These are phyloP conservation scores for Halcyon badia DNA, from an alignment of 2,797 vertebrate genomes.

Conservation along the genomic window DNA sequence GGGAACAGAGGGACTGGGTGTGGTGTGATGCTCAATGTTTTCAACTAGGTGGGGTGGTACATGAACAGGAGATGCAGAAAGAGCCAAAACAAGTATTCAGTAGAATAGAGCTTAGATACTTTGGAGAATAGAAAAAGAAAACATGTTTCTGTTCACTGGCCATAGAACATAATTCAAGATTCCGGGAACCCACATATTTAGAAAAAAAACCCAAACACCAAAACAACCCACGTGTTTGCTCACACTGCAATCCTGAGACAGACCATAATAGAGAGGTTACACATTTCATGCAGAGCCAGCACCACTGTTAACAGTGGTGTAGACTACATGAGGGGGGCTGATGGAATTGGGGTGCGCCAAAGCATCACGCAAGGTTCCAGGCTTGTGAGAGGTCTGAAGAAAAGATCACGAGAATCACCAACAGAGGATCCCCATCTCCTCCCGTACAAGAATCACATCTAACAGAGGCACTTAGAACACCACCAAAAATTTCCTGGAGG, in stretches of 20 bases:
- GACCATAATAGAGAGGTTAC: not conserved
- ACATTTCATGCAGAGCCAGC: not conserved
- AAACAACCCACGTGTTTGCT: not conserved
- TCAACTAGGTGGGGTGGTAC: not conserved
- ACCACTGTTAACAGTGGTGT: rapidly evolving
- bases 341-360: not conserved
- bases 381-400: not conserved
- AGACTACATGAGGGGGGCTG: not conserved
- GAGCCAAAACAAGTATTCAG: not conserved
- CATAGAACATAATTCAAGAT: not conserved
- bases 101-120: not conserved
- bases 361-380: not conserved
- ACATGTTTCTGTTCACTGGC: not conserved
- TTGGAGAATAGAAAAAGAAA: not conserved
- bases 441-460: not conserved
- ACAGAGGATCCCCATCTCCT: not conserved
- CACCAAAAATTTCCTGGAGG: not conserved
- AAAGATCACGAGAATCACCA: not conserved
- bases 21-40: not conserved
- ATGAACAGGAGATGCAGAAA: not conserved
- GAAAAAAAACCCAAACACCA: not conserved
- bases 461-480: not conserved
- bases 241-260: not conserved
- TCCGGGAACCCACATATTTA: not conserved
- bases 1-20: rapidly evolving